phyloP scores from a whole-genome alignment of 2,797 vertebrate species.

The Dermochelys coriacea region DNA sequence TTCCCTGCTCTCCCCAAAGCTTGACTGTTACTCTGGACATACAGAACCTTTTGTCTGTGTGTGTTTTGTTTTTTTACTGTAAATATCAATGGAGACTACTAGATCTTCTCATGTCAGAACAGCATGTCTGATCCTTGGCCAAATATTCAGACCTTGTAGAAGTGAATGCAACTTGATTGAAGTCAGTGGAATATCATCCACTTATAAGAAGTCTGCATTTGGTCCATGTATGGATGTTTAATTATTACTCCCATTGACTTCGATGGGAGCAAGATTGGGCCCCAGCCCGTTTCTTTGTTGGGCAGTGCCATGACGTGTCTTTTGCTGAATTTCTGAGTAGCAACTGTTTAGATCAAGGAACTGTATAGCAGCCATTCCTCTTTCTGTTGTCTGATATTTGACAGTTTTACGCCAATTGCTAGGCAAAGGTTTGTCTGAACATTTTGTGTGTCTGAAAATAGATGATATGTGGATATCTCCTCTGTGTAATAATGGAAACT shows the following conservation, averaged over 20 bases:
- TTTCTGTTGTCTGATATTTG: neutral
- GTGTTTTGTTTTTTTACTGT: neutral
- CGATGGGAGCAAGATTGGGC: neutral
- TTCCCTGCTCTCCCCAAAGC: neutral
- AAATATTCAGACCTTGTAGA: too few species aligned
- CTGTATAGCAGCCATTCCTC: neutral
- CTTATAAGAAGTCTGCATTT: neutral
- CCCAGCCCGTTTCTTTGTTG: neutral
- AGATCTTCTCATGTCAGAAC: neutral
- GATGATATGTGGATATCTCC: neutral
- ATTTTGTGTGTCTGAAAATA: neutral
- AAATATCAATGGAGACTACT: accelerated
- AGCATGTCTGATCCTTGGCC: neutral
- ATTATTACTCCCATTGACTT: neutral
- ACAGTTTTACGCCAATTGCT: conserved; percentile 13
- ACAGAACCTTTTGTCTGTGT: neutral
- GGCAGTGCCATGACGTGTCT: neutral
- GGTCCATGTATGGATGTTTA: neutral
- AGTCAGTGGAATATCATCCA: neutral
- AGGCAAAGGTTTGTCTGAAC: neutral
- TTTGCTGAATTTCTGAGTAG: neutral
- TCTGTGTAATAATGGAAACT: neutral
- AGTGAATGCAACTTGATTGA: neutral
- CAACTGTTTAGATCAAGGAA: neutral
- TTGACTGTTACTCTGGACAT: neutral